A percentile compares a stretch with the other conserved stretches of the same genome.
Conservation (phyloP, 2,888 invertebrate species). For the Onchidella celtica region DNA sequence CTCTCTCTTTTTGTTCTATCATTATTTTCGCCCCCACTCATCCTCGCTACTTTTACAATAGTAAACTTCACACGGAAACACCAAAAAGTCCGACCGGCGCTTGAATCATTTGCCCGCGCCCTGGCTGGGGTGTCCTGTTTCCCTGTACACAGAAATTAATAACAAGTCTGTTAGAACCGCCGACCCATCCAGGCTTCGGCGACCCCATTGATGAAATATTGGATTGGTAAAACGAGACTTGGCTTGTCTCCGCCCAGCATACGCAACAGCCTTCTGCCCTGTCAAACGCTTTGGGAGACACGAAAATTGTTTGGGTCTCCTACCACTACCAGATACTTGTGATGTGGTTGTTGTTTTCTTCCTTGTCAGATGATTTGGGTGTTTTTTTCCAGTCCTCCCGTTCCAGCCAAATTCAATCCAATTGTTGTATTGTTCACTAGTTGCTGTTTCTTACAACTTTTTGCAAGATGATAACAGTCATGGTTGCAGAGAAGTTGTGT, state of each 20-base stretch:
- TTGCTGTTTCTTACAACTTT: too few species aligned
- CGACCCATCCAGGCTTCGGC: conserved; percentile 34
- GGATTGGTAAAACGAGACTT: conserved; percentile 45
- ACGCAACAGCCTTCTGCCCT: conserved; percentile 37
- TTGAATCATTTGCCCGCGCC: conserved; percentile 3
- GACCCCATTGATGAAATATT: conserved; percentile 42
- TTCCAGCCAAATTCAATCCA: too few species aligned
- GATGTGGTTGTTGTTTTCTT: too few species aligned
- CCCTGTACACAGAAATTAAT: conserved; percentile 45
- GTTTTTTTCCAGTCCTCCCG: not conserved
- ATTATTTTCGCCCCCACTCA: not conserved
- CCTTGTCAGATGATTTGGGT: not conserved
- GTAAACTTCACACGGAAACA: conserved; percentile 29
- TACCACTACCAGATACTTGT: too few species aligned
- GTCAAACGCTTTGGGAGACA: conserved; percentile 32
- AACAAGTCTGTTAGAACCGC: conserved; percentile 36
- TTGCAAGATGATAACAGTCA: too few species aligned
- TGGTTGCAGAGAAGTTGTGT: too few species aligned
- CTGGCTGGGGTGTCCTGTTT: conserved; percentile 23
- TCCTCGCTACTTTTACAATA: not conserved
- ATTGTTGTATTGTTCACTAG: too few species aligned
- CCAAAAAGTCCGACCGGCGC: conserved; percentile 16
- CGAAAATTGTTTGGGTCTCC: conserved; percentile 13
- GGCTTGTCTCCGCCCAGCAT: conserved; percentile 11
- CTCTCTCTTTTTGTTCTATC: not conserved